phyloP scores from a whole-genome alignment of 2,888 invertebrate species.

The Notodonta ziczac region DNA sequence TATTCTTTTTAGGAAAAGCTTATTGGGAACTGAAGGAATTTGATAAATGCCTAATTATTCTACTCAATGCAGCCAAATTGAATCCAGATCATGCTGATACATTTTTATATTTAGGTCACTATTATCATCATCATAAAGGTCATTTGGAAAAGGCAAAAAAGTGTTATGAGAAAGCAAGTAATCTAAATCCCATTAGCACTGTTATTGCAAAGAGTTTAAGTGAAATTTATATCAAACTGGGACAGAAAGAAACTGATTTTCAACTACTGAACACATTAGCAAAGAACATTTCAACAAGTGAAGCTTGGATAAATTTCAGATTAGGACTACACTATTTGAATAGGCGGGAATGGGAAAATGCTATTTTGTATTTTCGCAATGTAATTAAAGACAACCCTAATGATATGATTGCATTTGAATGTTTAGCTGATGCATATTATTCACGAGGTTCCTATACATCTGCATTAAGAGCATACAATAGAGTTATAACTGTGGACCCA shows the following conservation, averaged over 20 bases:
- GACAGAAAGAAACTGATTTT: conserved; percentile 87
- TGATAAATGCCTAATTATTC: conserved; percentile 85
- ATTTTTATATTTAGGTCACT: conserved; percentile 90
- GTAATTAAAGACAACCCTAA: conserved; percentile 88
- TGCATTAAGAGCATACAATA: conserved; percentile 94
- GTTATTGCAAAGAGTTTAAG: conserved; percentile 90
- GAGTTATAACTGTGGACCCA: conserved; percentile 88
- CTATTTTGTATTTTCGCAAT: conserved; percentile 90
- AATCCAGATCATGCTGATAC: conserved; percentile 90
- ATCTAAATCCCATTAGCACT: conserved; percentile 87
- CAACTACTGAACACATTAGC: conserved; percentile 82
- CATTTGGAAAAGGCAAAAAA: conserved; percentile 90
- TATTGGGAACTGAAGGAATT: conserved; percentile 85
- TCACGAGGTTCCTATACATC: conserved; percentile 95
- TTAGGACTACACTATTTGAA: conserved; percentile 92
- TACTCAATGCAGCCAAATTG: conserved; percentile 88
- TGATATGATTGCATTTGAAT: conserved; percentile 93
- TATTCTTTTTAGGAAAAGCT: conserved; percentile 85
- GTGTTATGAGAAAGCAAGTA: conserved; percentile 93
- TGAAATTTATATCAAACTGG: conserved; percentile 88
- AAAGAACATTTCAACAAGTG: conserved; percentile 74
- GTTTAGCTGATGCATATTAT: conserved; percentile 95
- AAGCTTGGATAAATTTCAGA: conserved; percentile 92
- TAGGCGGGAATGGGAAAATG: conserved; percentile 88
- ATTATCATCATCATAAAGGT: conserved; percentile 86